Evolutionary conservation across 2,888 invertebrate species (phyloP), one percentile per base, ranked within the genome.

Genomic region (Ormyrus pomaceus): DNA sequence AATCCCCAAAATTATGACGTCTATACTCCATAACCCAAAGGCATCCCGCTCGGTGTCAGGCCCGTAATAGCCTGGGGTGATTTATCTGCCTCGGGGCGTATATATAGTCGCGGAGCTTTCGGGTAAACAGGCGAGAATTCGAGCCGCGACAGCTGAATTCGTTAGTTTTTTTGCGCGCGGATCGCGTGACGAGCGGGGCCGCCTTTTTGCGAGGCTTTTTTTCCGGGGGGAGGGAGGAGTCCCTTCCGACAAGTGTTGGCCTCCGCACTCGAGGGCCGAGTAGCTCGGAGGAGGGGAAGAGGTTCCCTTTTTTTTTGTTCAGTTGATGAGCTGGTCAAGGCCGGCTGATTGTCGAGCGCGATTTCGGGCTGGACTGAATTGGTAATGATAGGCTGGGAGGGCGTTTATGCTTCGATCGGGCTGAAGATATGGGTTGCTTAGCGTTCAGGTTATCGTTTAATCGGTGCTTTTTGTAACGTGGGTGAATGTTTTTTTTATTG

Each of bases 201-300:
- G 61, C 56, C 13, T 34, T 34, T 34, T 13, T 11, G n/a, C 56
- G n/a, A 4, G 56, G 9, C 56, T 58, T 58, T 58, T 46, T 62
- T 10, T 11, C 58, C 45, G 10, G 19, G 4, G 5, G 8, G 13
- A 19, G 48, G 19, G 9, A 10, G 19, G 19, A 19, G 19, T 68
- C 58, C 48, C 50, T 64, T 64, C 48, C 55, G 51, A n/a, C 56
- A 46, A 69, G 69, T 58, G 69, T 48, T 58, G 58, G 69, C 34
- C 58, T 56, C 34, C 48, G 48, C 13, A 70, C 69, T 70, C 48
- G 56, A 48, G 58, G 34, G 34, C 34, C 34, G 34, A 53, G 45
- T 10, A 59, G 59, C 34, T 13, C 10, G 45, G 45, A 11, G 45
- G 19, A 19, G 53, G 34, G 34, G 19, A 19, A 34, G 34, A 34